phyloP scores from a whole-genome alignment of 2,888 invertebrate species.

The Gastracanthus pulcherrimus region DNA sequence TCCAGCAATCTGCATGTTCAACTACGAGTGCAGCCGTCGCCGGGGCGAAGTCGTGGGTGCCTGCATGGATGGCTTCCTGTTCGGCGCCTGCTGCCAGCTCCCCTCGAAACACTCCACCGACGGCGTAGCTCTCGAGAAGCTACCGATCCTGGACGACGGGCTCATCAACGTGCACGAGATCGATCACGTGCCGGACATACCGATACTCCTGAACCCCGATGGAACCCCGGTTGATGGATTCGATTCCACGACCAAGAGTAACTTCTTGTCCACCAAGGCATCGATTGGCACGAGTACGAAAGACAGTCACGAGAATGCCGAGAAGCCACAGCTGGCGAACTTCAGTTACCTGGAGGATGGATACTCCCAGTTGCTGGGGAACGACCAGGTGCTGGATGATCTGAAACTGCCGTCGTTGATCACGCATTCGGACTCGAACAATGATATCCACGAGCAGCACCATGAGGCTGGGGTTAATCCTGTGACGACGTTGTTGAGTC shows the following conservation, averaged over 20 bases:
- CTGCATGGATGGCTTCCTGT: conserved; percentile 95
- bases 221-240: conserved; percentile 70
- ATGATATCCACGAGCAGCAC: conserved; percentile 65
- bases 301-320: conserved; percentile 77
- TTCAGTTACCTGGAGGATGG: conserved; percentile 66
- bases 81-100: conserved; percentile 93
- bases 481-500: conserved; percentile 70
- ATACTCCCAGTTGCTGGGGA: conserved; percentile 69
- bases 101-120: conserved; percentile 77
- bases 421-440: conserved; percentile 68
- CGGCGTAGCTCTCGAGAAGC: conserved; percentile 64
- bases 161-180: conserved; percentile 68
- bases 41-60: conserved; percentile 92
- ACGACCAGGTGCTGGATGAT: conserved; percentile 70
- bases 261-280: conserved; percentile 63
- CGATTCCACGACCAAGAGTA: conserved; percentile 34
- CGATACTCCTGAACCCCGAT: conserved; percentile 72
- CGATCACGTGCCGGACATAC: conserved; percentile 74
- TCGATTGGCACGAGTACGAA: conserved; percentile 74
- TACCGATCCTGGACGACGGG: conserved; percentile 55
- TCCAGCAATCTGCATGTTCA: conserved; percentile 94
- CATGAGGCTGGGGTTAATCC: conserved; percentile 66
- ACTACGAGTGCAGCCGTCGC: conserved; percentile 90
- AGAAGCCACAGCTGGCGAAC: conserved; percentile 63
- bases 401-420: conserved; percentile 69